These are phyloP conservation scores for Nomada lathburiana DNA, from an alignment of 2,888 invertebrate species.

Conservation along the genomic window DNA sequence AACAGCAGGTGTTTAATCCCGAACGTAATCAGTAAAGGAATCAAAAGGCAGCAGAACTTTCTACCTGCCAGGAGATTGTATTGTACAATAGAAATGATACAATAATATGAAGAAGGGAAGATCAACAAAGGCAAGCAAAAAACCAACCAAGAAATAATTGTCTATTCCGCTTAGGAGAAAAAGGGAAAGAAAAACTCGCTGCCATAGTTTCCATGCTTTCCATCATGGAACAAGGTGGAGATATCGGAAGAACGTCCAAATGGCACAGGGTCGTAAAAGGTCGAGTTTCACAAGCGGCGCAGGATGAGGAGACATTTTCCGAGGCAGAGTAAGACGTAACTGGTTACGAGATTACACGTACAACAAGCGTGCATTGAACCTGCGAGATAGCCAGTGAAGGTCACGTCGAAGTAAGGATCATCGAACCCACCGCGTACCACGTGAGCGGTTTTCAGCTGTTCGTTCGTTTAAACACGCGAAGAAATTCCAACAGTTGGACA, in stretches of 20 bases:
- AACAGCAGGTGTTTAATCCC: no score
- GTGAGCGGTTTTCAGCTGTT: slow-evolving; percentile 30
- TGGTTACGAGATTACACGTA: slow-evolving; percentile 66
- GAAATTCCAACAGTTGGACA: background rate
- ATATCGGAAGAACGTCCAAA: background rate
- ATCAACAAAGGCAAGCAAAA: no score
- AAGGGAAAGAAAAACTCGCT: no score
- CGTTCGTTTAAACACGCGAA: background rate
- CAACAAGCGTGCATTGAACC: slow-evolving; percentile 76
- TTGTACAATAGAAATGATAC: no score
- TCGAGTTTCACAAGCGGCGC: slow-evolving; percentile 26
- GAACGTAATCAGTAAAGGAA: no score
- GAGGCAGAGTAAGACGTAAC: slow-evolving; percentile 59
- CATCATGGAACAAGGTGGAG: no score
- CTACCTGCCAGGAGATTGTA: no score
- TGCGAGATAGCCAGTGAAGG: slow-evolving; percentile 60
- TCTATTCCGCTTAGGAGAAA: no score
- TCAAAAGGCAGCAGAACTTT: no score
- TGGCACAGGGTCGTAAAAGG: slow-evolving; percentile 22
- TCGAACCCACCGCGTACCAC: slow-evolving; percentile 23
- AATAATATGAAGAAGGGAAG: no score
- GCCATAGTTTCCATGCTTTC: no score
- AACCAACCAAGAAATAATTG: no score
- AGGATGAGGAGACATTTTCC: slow-evolving; percentile 38
- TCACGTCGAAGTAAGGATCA: slow-evolving; percentile 36